Evolutionary conservation across 2,797 vertebrate genomes (phyloP).

Genomic region (Alosa sapidissima): DNA sequence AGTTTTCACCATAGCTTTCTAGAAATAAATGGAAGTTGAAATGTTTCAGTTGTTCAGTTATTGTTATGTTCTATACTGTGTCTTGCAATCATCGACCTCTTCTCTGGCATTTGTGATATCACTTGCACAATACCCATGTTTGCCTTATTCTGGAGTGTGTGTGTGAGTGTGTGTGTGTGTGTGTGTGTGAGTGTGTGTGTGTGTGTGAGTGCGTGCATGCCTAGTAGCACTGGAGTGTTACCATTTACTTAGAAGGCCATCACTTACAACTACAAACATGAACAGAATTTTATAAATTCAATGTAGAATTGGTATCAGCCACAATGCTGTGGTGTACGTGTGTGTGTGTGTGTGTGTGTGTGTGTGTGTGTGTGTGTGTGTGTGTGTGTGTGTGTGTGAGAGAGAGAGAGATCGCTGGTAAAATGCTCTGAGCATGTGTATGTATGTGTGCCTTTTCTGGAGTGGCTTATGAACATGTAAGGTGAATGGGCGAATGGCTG

Average conservation of each 20-base stretch:
- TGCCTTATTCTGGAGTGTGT: constrained; percentile 3
- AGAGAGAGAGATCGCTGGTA: neutral
- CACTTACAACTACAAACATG: neutral
- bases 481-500: neutral
- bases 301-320: neutral
- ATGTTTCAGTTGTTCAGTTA: neutral
- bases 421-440: constrained; percentile 7
- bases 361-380: constrained; percentile 17
- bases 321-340: neutral
- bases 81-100: neutral
- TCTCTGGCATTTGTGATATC: neutral
- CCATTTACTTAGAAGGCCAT: neutral
- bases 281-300: neutral
- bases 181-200: no score
- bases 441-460: constrained; percentile 37
- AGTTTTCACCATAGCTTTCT: neutral
- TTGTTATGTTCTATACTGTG: neutral
- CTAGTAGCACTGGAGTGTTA: neutral
- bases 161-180: constrained; percentile 1
- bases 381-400: neutral
- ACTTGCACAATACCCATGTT: neutral
- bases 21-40: neutral
- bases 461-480: constrained; percentile 40
- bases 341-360: neutral
- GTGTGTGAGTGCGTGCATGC: neutral